Evolutionary conservation across 2,888 invertebrate genomes (phyloP).

Genomic region (Tholera decimalis): DNA sequence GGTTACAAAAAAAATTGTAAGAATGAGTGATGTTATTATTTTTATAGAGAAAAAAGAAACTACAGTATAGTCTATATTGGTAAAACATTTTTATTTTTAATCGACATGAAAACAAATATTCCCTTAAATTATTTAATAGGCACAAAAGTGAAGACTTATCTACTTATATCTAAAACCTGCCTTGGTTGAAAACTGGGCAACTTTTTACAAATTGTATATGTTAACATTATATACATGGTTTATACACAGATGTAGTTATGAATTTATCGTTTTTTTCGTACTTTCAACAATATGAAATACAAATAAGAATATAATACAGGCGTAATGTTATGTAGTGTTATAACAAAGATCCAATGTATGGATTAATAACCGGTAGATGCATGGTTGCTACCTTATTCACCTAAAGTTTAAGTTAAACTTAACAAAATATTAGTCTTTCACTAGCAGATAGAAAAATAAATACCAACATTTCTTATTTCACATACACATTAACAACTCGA

Average conservation of each 20-base stretch:
- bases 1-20: too few relatives aligned
- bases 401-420: too few relatives aligned
- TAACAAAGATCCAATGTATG: too few relatives aligned
- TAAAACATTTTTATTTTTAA: slow-evolving; percentile 58
- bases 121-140: slow-evolving; percentile 64
- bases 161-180: slow-evolving; percentile 60
- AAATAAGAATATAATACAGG: not conserved
- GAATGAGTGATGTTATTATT: too few relatives aligned
- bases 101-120: slow-evolving; percentile 62
- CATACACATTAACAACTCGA: not conserved
- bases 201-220: slow-evolving; percentile 61
- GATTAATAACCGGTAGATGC: not conserved
- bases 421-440: not conserved
- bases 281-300: slow-evolving; percentile 1
- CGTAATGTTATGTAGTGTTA: too few relatives aligned
- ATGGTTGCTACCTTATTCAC: too few relatives aligned
- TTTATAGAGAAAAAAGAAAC: slow-evolving; percentile 5
- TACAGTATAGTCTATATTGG: slow-evolving; percentile 35
- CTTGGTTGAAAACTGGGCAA: slow-evolving; percentile 48
- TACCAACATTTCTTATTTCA: not conserved
- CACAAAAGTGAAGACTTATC: slow-evolving; percentile 67
- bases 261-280: slow-evolving; percentile 1
- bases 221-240: slow-evolving; percentile 49
- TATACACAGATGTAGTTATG: slow-evolving; percentile 48
- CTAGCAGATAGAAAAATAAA: not conserved